phyloP scores from a whole-genome alignment of 2,888 invertebrate genomes.

The Octodonta nipae region DNA sequence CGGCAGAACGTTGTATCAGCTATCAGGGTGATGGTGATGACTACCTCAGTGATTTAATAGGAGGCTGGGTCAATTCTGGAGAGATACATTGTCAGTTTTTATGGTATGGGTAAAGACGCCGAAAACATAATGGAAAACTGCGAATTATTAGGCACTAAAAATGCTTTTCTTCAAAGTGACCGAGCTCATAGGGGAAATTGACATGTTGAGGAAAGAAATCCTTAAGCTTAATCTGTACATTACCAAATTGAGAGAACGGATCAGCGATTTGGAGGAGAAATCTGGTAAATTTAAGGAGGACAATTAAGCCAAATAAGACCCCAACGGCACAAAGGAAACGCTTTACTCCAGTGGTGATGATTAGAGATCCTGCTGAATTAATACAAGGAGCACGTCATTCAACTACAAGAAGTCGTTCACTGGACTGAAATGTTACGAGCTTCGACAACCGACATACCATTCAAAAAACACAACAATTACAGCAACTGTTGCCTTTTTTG shows the following conservation, averaged over 20 bases:
- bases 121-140: constrained; percentile 99
- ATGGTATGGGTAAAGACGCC: constrained; percentile 99
- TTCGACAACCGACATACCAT: constrained; percentile 71
- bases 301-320: constrained; percentile 44
- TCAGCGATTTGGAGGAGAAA: constrained; percentile 43
- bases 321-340: constrained; percentile 91
- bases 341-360: constrained; percentile 99
- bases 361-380: no score
- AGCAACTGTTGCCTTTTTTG: constrained; percentile 85
- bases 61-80: no score
- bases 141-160: constrained; percentile 95
- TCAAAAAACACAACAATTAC: constrained; percentile 71
- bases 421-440: constrained; percentile 94
- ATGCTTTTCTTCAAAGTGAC: constrained; percentile 91
- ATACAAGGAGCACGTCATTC: constrained; percentile 95
- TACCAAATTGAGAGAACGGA: constrained; percentile 65
- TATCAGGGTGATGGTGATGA: no score
- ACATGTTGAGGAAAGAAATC: constrained; percentile 89
- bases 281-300: constrained; percentile 52
- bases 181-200: constrained; percentile 78
- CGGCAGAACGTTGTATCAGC: no score
- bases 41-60: no score
- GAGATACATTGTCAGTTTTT: constrained; percentile 13
- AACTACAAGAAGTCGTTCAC: constrained; percentile 93
- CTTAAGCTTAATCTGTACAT: constrained; percentile 71